Evolutionary conservation across 2,797 vertebrate species (phyloP).

Genomic region (Phyllotis vaccarum): DNA sequence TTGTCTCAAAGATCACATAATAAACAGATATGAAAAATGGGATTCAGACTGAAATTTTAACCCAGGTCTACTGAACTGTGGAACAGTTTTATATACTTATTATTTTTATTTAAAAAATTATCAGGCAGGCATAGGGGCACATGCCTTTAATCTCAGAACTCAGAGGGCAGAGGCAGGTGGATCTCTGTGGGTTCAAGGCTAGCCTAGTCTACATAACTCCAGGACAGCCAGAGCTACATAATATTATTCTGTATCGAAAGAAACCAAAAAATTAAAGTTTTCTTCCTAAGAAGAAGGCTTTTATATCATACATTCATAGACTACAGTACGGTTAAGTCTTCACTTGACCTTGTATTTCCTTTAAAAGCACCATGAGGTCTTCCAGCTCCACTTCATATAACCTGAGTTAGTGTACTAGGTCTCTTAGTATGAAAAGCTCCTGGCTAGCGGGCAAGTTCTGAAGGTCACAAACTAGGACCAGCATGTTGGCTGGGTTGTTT

Average conservation of each 20-base stretch:
- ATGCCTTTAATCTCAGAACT: neutral
- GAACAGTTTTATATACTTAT: neutral
- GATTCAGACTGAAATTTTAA: constrained; percentile 40
- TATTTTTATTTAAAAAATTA: neutral
- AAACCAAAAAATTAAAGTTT: neutral
- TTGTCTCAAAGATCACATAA: neutral
- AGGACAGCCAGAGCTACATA: neutral
- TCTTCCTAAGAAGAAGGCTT: neutral
- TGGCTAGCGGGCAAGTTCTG: too few relatives aligned
- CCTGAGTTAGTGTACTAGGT: neutral
- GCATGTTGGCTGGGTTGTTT: neutral
- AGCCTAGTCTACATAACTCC: neutral
- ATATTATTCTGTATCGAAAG: too few relatives aligned
- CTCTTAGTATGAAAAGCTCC: neutral
- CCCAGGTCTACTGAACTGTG: neutral
- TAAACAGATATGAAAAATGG: constrained; percentile 6
- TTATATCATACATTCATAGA: neutral
- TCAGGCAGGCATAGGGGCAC: neutral
- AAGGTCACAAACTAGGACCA: neutral
- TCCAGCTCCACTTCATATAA: too few relatives aligned
- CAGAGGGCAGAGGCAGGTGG: neutral
- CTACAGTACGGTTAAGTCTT: neutral
- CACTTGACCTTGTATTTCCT: neutral
- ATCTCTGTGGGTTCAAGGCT: neutral
- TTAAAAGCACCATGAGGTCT: neutral